phyloP scores from a whole-genome alignment of 2,113 vertebrate species.

The Gymnobelideus leadbeateri region DNA sequence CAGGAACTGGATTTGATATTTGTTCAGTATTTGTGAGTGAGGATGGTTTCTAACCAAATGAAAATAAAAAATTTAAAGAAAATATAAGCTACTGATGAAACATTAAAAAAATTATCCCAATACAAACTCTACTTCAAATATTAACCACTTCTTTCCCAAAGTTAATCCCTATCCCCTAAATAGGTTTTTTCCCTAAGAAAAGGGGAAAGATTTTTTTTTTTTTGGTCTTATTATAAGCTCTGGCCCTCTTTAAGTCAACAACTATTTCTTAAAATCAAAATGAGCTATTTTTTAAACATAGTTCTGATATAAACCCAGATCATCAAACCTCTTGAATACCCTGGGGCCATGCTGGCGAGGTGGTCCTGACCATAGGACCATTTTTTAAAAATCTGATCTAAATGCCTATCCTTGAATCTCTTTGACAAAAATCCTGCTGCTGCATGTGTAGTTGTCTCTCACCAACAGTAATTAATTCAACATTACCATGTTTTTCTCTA shows the following conservation, averaged over 20 bases:
- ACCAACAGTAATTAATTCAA: neutral
- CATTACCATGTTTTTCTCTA: neutral
- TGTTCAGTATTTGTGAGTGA: neutral
- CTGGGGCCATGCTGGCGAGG: neutral
- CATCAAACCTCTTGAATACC: neutral
- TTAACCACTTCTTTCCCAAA: neutral
- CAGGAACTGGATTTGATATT: neutral
- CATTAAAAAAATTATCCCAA: neutral
- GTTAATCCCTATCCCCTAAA: neutral
- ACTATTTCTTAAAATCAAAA: neutral
- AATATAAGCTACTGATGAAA: neutral
- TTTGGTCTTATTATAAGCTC: neutral
- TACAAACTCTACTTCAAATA: slow-evolving; percentile 15
- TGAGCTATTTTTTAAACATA: neutral
- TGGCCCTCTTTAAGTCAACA: neutral
- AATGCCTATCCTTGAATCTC: neutral
- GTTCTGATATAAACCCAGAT: neutral
- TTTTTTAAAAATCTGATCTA: neutral
- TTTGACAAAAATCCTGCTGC: neutral
- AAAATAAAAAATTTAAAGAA: neutral
- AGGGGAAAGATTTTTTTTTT: neutral
- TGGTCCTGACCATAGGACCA: neutral
- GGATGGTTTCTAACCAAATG: neutral
- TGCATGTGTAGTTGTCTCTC: neutral
- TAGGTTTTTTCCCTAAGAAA: slow-evolving; percentile 23